Evolutionary conservation across 1,140 invertebrate species (phyloP), one percentile per base, ranked within the genome.

Genomic region (Drosophila saltans): DNA sequence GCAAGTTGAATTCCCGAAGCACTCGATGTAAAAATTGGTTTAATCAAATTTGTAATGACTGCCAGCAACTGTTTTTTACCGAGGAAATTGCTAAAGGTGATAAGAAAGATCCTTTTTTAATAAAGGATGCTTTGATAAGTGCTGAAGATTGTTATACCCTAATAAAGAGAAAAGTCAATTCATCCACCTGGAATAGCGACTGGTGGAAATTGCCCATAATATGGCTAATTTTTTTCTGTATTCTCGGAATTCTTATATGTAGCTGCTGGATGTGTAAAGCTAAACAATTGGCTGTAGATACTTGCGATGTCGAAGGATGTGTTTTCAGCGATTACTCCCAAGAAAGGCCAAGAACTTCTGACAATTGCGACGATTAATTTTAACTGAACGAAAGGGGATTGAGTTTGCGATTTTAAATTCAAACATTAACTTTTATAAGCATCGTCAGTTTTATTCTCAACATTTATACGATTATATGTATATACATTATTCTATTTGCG

Each of bases 101-200:
- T 10, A 6, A 26, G 7, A 52, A 52, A 1, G 2, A 52, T 30
- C 2, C 45, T 6, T 16, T 7, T n/a, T 6, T 9, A 28, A 30
- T 33, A 0, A 40, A 28, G 1, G 33, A 59, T n/a, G 21, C 26
- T 7, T 36, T 78, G 1, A 78, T 81, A 36, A 81, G 60, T 26
- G 58, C 71, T 0, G 65, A 66, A n/a, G 75, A 82, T 11, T 82
- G 80, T 9, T 81, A 81, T 24, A 10, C 10, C 9, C 30, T 62
- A 1, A 81, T 82, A 3, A 81, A 52, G 7, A 55, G 45, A 30
- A 77, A 58, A 39, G n/a, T 33, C 2, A 9, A 16, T 6, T 24
- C 39, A 0, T 1, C 60, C 1, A 1, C 2, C 0, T n/a, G 16
- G 16, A 16, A 28, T 7, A 28, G 10, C 1, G 3, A 45, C 9